Base-by-base conservation (phyloP, 2,113 vertebrate species). In the Apistogramma diplotaenia region DNA sequence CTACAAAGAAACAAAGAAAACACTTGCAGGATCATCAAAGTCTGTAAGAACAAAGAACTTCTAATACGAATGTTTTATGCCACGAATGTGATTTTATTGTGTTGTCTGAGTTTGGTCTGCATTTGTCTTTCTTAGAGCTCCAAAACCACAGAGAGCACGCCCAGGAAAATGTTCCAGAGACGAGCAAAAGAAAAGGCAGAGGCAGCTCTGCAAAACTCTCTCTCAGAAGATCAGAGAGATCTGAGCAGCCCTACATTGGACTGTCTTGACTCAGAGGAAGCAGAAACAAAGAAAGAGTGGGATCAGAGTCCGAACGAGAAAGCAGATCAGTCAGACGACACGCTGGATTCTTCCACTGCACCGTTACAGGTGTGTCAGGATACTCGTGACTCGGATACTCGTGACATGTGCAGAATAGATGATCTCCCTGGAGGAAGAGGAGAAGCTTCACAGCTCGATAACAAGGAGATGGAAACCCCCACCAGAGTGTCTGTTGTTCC, bases 1-100 rank as follows among this genome's bases (percentile, higher is more conserved):
- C 70, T 99, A 97, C 90, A 99, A 96, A 85, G 97, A 98, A 74
- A 95, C 95, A 16, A 96, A 96, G 91, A 95, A 90, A 81, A 93
- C 87, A 76, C 93, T 92, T 23, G 93, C 92, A 82, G 76, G 31
- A 61, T 78, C 90, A 7, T 93, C 95, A 87, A 97, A 97, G 77
- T 93, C 95, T 93, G 98, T 99, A 95, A 82, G 92, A 84, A 79
- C 21, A 57, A 57, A 60, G 18, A 57, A 5, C 67, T 71, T 58
- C 3, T 29, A 33, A 11, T 49, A 12, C 15, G 3, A 83, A 55
- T 54, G 40, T 35, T 55, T 79, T 6, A 35, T 27, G 29, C 40
- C 3, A 2, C 54, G 56, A 65, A 2, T 74, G 3, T n/a, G 3
- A 23, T 7, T 62, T 18, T 7, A n/a, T 3, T 83, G 12, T 19